Evolutionary conservation across 2,888 invertebrate genomes (phyloP).

Genomic region (Macrophya annulata): DNA sequence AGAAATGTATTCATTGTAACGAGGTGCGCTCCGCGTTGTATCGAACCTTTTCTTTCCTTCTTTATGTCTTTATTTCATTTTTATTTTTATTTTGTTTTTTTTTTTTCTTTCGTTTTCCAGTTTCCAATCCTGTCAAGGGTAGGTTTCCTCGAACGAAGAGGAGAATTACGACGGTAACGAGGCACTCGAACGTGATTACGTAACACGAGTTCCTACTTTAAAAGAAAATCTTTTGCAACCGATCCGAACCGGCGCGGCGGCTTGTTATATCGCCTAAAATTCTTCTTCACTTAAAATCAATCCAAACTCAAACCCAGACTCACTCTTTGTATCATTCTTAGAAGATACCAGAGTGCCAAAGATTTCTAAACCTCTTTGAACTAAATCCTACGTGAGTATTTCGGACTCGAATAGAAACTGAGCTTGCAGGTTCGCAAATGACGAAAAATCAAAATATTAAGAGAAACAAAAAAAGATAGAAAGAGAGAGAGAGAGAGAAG

Average conservation of each 20-base stretch:
- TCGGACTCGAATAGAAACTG: background rate
- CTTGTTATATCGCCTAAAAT: slow-evolving; percentile 1
- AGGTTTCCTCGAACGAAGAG: background rate
- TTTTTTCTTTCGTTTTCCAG: background rate
- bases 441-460: too few species aligned
- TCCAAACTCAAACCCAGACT: background rate
- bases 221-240: slow-evolving; percentile 29
- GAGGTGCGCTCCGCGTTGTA: background rate
- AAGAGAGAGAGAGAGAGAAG: background rate
- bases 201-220: slow-evolving; percentile 43
- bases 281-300: background rate
- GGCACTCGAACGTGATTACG: slow-evolving; percentile 46
- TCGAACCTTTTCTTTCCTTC: slow-evolving; percentile 31
- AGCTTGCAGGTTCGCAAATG: too few species aligned
- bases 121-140: slow-evolving; percentile 17
- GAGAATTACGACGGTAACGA: slow-evolving; percentile 46
- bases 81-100: background rate
- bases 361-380: background rate
- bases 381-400: background rate
- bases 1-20: slow-evolving; percentile 15
- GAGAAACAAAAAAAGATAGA: too few species aligned
- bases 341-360: background rate
- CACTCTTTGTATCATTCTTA: too few species aligned
- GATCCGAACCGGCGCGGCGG: background rate
- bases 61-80: background rate